A percentile compares a stretch with the other conserved stretches of the same genome.
Evolutionary conservation across 2,888 invertebrate genomes (phyloP).

Genomic region (Acleris emargana): DNA sequence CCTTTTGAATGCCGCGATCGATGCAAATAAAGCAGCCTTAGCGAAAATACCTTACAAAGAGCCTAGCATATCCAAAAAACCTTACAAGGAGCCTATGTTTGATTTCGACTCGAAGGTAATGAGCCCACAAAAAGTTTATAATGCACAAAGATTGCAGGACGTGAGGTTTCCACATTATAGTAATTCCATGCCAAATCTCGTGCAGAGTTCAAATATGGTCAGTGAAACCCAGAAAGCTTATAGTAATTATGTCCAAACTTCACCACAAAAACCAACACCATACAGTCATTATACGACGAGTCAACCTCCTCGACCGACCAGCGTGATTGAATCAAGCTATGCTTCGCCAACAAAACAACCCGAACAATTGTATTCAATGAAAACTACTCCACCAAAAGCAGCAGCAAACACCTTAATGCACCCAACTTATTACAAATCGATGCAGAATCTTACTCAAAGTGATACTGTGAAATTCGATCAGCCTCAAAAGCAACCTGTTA

Average conservation of each 20-base stretch:
- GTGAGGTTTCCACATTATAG: conserved; percentile 3
- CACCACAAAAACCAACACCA: conserved; percentile 1
- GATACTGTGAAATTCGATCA: conserved; percentile 14
- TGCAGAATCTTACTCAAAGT: conserved; percentile 23
- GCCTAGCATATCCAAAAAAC: neutral
- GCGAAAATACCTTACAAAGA: conserved; percentile 16
- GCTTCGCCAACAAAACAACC: conserved; percentile 16
- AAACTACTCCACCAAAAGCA: conserved; percentile 18
- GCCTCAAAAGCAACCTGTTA: conserved; percentile 13
- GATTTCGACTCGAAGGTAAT: neutral
- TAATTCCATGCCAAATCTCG: neutral
- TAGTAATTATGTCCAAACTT: conserved; percentile 3
- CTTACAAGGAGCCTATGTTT: neutral
- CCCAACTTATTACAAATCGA: conserved; percentile 20
- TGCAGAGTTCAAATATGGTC: neutral
- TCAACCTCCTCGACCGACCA: conserved; percentile 14
- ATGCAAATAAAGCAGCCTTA: neutral
- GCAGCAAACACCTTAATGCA: neutral
- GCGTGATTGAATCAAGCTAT: conserved; percentile 14
- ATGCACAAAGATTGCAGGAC: conserved; percentile 9
- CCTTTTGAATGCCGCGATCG: conserved; percentile 34
- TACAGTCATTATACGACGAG: conserved; percentile 6
- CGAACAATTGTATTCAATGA: neutral
- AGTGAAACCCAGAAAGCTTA: conserved; percentile 9
- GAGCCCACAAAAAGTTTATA: conserved; percentile 12